Base-by-base conservation (phyloP, 2,888 invertebrate species). In the Scaptomyza tumidula region DNA sequence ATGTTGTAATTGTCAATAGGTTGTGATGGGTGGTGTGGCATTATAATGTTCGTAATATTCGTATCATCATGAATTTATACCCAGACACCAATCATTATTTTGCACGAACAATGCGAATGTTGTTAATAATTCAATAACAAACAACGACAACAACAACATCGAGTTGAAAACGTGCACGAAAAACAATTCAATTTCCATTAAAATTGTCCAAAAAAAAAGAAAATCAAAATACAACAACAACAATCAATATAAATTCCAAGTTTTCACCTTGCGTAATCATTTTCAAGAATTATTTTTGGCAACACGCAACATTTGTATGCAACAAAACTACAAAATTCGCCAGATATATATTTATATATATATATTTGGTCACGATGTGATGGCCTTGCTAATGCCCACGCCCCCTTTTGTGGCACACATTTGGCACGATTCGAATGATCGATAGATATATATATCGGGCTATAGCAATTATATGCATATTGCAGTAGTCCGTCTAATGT, bases 1-100 rank as follows among this genome's bases (percentile, higher is more conserved):
- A 84, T 78, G 82, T 65, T 84, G 88, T 80, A 84, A 82, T 70
- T 84, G 84, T 79, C 87, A 86, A 55, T 66, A n/a, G 24, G 53
- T 1, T 19, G 19, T 19, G 19, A 19, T 19, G 67, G 67, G 39
- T 52, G 41, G 60, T 33, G 35, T 24, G 33, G 35, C n/a, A 52
- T 61, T 19, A 19, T 19, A 19, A 41, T 60, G 52, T 56, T 50
- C 57, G 57, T 58, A 46, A 70, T 56, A 70, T 56, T 62, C 71
- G 64, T 56, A 60, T 60, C 71, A 72, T 67, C 77, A 71, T 85
- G 73, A 69, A 75, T 82, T 85, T 77, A 80, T 80, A 68, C 58
- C 56, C 80, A 77, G 68, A 75, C 75, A 81, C 68, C 52, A 64
- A 75, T 66, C 56, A 76, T 85, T 76, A 87, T 87, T 87, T 87